Evolutionary conservation across 2,113 vertebrate species (phyloP), one percentile per base, ranked within the genome.

Genomic region (Pyxicephalus adspersus): DNA sequence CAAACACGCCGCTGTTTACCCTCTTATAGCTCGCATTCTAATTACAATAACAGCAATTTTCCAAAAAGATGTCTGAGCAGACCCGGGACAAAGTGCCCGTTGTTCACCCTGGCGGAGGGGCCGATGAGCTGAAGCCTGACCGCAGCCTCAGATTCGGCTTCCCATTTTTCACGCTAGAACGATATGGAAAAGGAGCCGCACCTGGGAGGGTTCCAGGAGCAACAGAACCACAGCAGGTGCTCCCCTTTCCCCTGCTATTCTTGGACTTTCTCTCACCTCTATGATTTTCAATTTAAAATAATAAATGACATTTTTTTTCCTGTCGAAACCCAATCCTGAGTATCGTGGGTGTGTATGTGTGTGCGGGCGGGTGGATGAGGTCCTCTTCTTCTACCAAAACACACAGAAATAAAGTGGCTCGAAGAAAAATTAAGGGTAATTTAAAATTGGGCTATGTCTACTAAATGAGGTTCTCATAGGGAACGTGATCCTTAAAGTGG

Each of bases 181-280:
- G 68, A 81, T 74, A 74, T 34, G 58, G 79, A 81, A 73, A 74
- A 74, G 61, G 58, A 73, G 50, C 34, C 58, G 38, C 60, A 45
- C 65, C 79, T 74, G 79, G 79, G 79, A 20, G 13, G 4, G 15
- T 9, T 74, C 70, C 79, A 74, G 61, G 23, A 58, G 61, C 58
- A 81, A 81, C 51, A 81, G 8, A 26, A 74, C 29, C 79, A 2
- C 79, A 81, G 79, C 79, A 74, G 79, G 68, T 74, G 50, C 65
- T 74, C 70, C 52, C 60, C 70, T 54, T n/a, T 29, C 25, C 23
- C 34, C 0, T 38, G 79, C 79, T 73, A 58, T 81, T 74, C 70
- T 71, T 54, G 60, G 52, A 81, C 50, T 70, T 74, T 81, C 65
- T 13, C 23, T 73, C 54, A 64, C 78, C 68, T 72, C 18, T 50